Percentiles rank a stretch among this genome's conserved stretches.
Conservation (phyloP, 2,888 invertebrate species). For the Sinotaia quadrata region DNA sequence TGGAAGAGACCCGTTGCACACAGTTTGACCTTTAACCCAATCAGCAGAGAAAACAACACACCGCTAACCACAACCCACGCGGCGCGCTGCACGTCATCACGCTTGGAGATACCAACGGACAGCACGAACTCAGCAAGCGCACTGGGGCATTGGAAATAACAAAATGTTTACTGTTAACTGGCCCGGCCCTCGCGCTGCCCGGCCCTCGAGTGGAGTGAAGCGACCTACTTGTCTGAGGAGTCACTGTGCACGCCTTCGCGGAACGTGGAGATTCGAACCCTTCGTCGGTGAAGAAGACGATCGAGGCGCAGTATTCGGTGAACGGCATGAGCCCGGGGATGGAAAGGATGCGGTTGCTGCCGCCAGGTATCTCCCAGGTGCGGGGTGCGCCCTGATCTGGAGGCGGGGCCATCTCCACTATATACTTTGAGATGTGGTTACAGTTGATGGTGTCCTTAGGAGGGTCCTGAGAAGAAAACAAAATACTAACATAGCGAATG, state of each 20-base stretch:
- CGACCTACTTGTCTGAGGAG: constrained; percentile 56
- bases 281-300: constrained; percentile 54
- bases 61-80: too few relatives aligned
- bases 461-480: constrained; percentile 43
- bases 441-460: constrained; percentile 51
- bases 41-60: too few relatives aligned
- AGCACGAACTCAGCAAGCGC: too few relatives aligned
- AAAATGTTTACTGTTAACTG: background rate
- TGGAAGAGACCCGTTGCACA: too few relatives aligned
- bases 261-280: constrained; percentile 53
- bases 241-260: constrained; percentile 48
- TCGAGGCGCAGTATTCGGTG: constrained; percentile 56
- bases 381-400: background rate
- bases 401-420: constrained; percentile 40
- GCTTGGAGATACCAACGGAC: too few relatives aligned
- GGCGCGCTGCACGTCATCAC: too few relatives aligned
- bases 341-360: constrained; percentile 41
- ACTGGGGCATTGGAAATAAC: background rate
- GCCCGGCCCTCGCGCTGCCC: background rate
- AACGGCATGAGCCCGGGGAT: constrained; percentile 55
- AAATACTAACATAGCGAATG: background rate
- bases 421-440: constrained; percentile 51
- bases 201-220: background rate
- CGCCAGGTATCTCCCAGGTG: constrained; percentile 37
- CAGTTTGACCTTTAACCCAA: too few relatives aligned